phyloP scores from a whole-genome alignment of 2,888 invertebrate species.

The Cerastis rubricosa region DNA sequence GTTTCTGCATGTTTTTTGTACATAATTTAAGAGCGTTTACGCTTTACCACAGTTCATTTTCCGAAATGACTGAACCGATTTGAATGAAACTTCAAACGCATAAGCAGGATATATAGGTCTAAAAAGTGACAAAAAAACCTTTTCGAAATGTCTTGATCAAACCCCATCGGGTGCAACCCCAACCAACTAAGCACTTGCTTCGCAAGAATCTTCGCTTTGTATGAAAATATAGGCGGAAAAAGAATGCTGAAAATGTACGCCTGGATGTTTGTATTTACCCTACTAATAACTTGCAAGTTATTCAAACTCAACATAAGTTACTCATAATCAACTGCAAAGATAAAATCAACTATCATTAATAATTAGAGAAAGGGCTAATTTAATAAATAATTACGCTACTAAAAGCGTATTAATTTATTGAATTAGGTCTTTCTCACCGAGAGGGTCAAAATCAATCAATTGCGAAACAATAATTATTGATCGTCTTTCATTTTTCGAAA shows the following conservation, averaged over 20 bases:
- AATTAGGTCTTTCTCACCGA: no score
- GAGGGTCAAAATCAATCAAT: not conserved
- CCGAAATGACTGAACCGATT: no score
- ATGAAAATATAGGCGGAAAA: not conserved
- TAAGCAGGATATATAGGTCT: no score
- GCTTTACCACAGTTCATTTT: no score
- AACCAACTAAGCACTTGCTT: not conserved
- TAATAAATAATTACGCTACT: not conserved
- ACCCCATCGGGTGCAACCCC: not conserved
- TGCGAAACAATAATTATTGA: not conserved
- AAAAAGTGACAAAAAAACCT: no score
- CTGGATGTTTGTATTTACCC: no score
- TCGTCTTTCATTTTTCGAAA: slow-evolving; percentile 5
- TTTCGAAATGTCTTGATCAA: no score
- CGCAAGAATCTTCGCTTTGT: not conserved
- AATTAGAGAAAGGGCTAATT: not conserved
- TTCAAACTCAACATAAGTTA: not conserved
- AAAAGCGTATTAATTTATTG: no score
- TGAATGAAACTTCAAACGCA: no score
- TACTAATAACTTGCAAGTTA: not conserved
- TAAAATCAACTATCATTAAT: not conserved
- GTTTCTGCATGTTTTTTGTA: not conserved
- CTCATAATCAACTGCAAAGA: not conserved
- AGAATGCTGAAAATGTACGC: not conserved
- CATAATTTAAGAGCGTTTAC: no score